Evolutionary conservation across 2,113 vertebrate species (phyloP), one percentile per base, ranked within the genome.

Genomic region (Ciconia maguari): DNA sequence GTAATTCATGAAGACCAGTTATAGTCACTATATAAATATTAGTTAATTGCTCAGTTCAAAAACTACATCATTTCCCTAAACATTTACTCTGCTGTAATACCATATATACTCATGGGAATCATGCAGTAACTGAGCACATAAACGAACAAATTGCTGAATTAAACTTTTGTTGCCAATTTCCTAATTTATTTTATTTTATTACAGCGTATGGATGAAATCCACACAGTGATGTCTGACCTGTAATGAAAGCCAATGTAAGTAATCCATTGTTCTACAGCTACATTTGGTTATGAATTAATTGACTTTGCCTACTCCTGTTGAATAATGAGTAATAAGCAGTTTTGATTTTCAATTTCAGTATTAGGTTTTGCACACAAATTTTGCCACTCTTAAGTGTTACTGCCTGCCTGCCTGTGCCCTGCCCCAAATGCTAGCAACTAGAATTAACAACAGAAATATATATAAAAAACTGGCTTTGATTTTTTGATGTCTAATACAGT

Each of bases 201-300:
- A 66, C 96, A 97, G 97, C 36, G 70, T 66, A 89, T 36, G 70
- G 69, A 89, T 91, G 89, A 94, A 94, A 94, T 58, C 70, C n/a
- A 41, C 48, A 34, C 16, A 58, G 41, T 42, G 91, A 80, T 51
- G 70, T 30, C 81, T 77, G 82, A 91, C 66, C 89, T 85, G 81
- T 44, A 87, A 62, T 27, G 75, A 91, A 83, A 85, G n/a, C 11
- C 16, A 68, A 80, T 29, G 95, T 97, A 96, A 97, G 95, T 97
- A 95, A 89, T n/a, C 49, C 41, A 9, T 51, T 69, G 25, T 70
- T 94, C 46, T 91, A 82, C 13, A 79, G 57, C 25, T 95, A 51
- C 8, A 58, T 87, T 77, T 89, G 48, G 19, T 92, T 84, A 82
- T 34, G 21, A 92, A 69, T 34, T 68, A 36, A 74, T 29, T 82